Evolutionary conservation across 2,797 vertebrate genomes (phyloP).

Genomic region (Bovichtus diacanthus): DNA sequence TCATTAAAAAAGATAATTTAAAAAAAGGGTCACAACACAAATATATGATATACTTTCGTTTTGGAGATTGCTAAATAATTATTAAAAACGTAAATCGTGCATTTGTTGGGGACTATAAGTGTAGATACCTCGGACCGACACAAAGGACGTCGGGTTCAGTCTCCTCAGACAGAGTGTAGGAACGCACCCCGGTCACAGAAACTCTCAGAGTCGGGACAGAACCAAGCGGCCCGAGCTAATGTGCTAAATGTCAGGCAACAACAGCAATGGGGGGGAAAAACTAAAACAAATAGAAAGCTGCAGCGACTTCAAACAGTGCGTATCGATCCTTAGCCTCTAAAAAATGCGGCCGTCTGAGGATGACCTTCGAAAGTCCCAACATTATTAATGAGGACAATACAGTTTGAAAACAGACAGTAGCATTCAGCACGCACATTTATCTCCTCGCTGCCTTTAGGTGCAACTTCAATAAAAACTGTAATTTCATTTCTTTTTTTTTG

Average conservation of each 20-base stretch:
- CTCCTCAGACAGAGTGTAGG: no score
- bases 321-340: conserved; percentile 33
- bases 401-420: conserved; percentile 39
- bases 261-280: not conserved
- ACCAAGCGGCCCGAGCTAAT: no score
- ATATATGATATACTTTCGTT: not conserved
- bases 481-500: conserved; percentile 19
- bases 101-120: not conserved
- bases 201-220: no score
- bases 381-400: conserved; percentile 3
- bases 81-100: not conserved
- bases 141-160: no score
- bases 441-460: conserved; percentile 19
- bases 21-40: no score
- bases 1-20: no score
- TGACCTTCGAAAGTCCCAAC: no score
- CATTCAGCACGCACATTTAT: conserved; percentile 14
- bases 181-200: no score
- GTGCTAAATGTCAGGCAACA: conserved; percentile 22
- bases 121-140: no score
- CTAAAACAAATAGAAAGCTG: conserved; percentile 16
- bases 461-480: conserved; percentile 39
- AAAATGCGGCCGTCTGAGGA: conserved; percentile 38
- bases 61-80: not conserved
- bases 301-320: conserved; percentile 25